Conservation (phyloP, 1,140 invertebrate species). For the Anthonomus grandis region DNA sequence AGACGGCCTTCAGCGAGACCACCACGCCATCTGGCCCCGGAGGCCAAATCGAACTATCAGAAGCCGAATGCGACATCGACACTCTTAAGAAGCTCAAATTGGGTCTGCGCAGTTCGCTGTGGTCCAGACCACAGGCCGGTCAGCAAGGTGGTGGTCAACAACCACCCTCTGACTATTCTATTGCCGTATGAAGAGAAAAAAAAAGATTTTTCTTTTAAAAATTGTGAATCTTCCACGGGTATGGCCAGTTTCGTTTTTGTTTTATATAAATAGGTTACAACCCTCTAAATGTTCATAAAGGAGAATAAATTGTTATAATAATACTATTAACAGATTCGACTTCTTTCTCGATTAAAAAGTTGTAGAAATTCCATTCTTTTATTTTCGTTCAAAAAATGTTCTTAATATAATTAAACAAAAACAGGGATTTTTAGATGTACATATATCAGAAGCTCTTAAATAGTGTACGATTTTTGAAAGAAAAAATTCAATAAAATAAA, state of each 20-base stretch:
- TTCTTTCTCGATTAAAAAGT: not conserved
- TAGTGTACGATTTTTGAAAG: too few species aligned
- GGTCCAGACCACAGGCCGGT: slow-evolving; percentile 60
- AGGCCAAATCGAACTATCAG: slow-evolving; percentile 60
- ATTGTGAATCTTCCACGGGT: not conserved
- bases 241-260: not conserved
- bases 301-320: not conserved
- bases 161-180: slow-evolving; percentile 61
- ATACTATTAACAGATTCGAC: not conserved
- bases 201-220: not conserved
- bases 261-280: not conserved
- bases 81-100: slow-evolving; percentile 73
- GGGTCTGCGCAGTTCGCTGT: slow-evolving; percentile 66
- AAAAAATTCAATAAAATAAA: too few species aligned
- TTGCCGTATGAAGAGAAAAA: slow-evolving; percentile 56
- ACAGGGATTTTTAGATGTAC: too few species aligned
- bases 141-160: slow-evolving; percentile 52
- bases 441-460: too few species aligned
- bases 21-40: slow-evolving; percentile 30
- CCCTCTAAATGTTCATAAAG: not conserved
- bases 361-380: too few species aligned
- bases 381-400: too few species aligned
- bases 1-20: slow-evolving; percentile 56
- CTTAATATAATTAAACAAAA: too few species aligned
- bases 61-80: slow-evolving; percentile 72